Conservation (phyloP, 2,797 vertebrate genomes). For the Molossus alvarezi region DNA sequence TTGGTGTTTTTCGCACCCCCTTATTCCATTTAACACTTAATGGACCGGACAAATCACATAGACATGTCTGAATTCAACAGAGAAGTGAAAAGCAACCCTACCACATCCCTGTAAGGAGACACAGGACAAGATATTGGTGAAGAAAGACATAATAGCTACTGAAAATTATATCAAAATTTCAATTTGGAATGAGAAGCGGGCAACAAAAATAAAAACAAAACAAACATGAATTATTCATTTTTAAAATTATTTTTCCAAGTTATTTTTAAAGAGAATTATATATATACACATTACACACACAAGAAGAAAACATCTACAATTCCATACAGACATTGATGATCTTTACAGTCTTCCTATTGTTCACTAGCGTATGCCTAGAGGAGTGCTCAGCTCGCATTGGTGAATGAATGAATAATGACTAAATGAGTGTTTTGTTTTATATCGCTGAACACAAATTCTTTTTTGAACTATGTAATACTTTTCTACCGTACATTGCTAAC, state of each 20-base stretch:
- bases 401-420: neutral
- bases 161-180: neutral
- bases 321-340: neutral
- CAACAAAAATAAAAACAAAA: constrained; percentile 11
- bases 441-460: neutral
- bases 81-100: neutral
- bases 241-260: constrained; percentile 34
- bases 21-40: neutral
- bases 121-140: neutral
- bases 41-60: neutral
- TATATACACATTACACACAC: neutral
- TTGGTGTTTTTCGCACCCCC: neutral
- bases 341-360: neutral
- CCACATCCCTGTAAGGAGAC: neutral
- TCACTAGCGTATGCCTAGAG: neutral
- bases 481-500: neutral
- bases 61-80: neutral
- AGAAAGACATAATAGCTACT: neutral
- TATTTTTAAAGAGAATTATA: neutral
- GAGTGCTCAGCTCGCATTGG: neutral
- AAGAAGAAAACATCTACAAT: neutral
- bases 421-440: neutral
- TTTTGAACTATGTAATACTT: neutral
- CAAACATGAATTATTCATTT: neutral
- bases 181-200: neutral